Percentiles rank a stretch among this genome's conserved stretches.
phyloP scores from a whole-genome alignment of 2,113 vertebrate species.

The Istiophorus platypterus region DNA sequence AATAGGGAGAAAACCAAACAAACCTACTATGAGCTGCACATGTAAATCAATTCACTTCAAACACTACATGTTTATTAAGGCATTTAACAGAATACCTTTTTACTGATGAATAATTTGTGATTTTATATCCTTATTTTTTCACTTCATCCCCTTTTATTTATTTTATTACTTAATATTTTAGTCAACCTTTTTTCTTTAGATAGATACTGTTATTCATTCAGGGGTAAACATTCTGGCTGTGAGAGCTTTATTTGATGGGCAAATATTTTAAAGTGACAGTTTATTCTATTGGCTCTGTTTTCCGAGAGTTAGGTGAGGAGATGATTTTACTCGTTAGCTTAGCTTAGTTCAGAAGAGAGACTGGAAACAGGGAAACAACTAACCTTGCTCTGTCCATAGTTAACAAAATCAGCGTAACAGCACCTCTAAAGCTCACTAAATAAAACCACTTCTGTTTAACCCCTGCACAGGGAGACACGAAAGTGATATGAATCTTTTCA shows the following conservation, averaged over 20 bases:
- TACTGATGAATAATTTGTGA: background rate
- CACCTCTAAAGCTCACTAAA: background rate
- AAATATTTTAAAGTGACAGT: too few species aligned
- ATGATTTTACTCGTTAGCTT: background rate
- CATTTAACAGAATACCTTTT: background rate
- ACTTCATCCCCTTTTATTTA: background rate
- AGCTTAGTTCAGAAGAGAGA: background rate
- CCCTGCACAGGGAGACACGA: too few species aligned
- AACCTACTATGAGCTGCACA: background rate
- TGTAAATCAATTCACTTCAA: slow-evolving; percentile 14
- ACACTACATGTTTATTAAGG: slow-evolving; percentile 8
- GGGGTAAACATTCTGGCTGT: too few species aligned
- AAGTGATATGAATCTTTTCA: too few species aligned
- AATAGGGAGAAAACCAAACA: background rate
- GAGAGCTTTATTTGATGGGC: too few species aligned
- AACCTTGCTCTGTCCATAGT: background rate
- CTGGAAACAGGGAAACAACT: background rate
- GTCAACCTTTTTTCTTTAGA: background rate
- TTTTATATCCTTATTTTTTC: background rate
- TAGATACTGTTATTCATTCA: background rate
- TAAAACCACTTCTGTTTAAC: too few species aligned
- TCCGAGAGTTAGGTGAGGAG: too few species aligned
- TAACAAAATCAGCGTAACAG: background rate
- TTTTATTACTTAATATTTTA: background rate
- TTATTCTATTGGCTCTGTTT: too few species aligned